Conservation (phyloP, 2,888 invertebrate species). For the Brachyopa scutellaris region DNA sequence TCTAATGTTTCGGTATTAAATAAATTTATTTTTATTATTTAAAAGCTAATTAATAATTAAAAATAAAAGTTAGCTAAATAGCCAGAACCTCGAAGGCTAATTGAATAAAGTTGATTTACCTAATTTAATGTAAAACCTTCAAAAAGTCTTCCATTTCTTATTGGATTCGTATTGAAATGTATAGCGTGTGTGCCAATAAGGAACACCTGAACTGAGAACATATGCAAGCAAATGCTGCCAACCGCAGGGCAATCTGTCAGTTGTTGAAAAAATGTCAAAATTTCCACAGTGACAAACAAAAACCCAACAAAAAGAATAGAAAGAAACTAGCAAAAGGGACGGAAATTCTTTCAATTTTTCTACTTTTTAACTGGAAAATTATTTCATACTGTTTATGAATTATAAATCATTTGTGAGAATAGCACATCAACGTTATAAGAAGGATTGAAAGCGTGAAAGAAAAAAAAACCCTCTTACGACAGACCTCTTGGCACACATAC, state of each 20-base stretch:
- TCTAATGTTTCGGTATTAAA: no score
- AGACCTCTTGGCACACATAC: constrained; percentile 57
- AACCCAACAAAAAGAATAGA: constrained; percentile 50
- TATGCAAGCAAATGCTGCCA: constrained; percentile 49
- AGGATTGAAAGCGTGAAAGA: constrained; percentile 3
- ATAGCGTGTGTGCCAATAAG: no score
- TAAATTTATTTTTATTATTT: no score
- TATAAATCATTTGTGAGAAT: constrained; percentile 26
- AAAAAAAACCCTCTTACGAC: constrained; percentile 64
- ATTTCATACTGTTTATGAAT: constrained; percentile 40
- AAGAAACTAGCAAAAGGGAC: constrained; percentile 19
- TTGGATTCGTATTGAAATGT: no score
- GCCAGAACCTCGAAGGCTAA: no score
- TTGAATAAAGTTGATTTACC: no score
- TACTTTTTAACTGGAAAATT: constrained; percentile 30
- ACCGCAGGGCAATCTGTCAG: constrained; percentile 29
- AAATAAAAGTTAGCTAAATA: no score
- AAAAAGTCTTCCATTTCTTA: no score
- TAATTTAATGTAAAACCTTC: no score
- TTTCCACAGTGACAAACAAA: constrained; percentile 58
- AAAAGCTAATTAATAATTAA: no score
- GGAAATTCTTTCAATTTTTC: constrained; percentile 35
- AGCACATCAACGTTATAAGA: not conserved
- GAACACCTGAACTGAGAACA: constrained; percentile 46
- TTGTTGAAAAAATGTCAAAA: constrained; percentile 53